Percentiles rank a stretch among this genome's conserved stretches.
phyloP scores from a whole-genome alignment of 2,888 invertebrate species.

The Philhelius pedissequus region DNA sequence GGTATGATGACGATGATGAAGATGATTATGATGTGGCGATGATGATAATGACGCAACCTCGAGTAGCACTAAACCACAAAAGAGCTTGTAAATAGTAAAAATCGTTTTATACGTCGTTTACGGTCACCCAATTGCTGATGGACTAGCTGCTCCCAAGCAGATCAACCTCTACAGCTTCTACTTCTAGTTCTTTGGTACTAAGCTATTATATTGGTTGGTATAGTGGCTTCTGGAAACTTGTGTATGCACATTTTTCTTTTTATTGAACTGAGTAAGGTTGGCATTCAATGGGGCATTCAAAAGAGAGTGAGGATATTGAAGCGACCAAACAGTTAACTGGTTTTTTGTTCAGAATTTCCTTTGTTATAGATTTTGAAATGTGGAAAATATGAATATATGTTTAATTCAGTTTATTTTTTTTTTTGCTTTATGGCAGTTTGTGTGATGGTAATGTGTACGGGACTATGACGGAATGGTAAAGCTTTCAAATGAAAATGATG shows the following conservation, averaged over 20 bases:
- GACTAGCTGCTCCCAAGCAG: constrained; percentile 17
- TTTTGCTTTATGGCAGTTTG: constrained; percentile 34
- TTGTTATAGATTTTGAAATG: constrained; percentile 36
- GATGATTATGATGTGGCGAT: not conserved
- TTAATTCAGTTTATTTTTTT: constrained; percentile 45
- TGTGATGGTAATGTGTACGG: constrained; percentile 24
- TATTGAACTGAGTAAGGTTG: constrained; percentile 30
- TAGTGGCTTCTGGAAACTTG: constrained; percentile 21
- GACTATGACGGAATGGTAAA: constrained; percentile 18
- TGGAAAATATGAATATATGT: constrained; percentile 66
- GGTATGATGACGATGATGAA: not conserved
- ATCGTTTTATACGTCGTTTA: constrained; percentile 56
- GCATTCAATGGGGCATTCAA: constrained; percentile 19
- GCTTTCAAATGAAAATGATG: constrained; percentile 40
- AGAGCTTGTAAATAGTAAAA: constrained; percentile 59
- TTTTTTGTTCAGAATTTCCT: constrained; percentile 46
- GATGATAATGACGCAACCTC: not conserved
- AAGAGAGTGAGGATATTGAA: not conserved
- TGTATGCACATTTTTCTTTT: constrained; percentile 12
- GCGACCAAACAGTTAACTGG: constrained; percentile 64
- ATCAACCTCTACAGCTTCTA: constrained; percentile 7
- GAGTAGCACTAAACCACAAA: constrained; percentile 29
- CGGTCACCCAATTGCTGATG: constrained; percentile 41
- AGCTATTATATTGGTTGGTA: not conserved
- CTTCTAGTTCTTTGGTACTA: constrained; percentile 10